Evolutionary conservation across 2,797 vertebrate species (phyloP), one percentile per base, ranked within the genome.

Genomic region (Kryptopterus vitreolus): DNA sequence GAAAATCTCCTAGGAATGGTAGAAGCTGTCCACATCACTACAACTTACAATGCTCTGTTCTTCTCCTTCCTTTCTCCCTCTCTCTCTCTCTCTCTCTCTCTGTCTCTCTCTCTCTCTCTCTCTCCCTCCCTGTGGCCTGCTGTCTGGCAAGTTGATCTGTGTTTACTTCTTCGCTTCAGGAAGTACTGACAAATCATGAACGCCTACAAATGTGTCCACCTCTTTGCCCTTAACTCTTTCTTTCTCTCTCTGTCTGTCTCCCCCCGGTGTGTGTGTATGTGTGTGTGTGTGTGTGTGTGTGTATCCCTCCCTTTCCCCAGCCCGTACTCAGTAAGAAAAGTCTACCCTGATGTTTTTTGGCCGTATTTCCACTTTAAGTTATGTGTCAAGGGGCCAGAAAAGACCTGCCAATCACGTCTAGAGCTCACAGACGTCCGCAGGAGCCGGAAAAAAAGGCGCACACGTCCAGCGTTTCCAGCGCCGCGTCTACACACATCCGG

Each of bases 341-440:
- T 86, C 91, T 87, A 87, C 88, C 87, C 83, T 82, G 86, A 88
- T 85, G 88, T 75, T 81, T 81, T 89, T 90, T 84, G 13, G 63
- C 24, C 88, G 85, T 87, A 90, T 89, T 90, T 88, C 83, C 84
- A 85, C 77, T 63, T 78, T 84, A 85, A 78, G 69, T 83, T 83
- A 48, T 73, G 78, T 87, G 88, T 89, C 88, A 88, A 83, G 62
- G 55, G 84, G 85, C 85, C 79, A 87, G 87, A 90, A 89, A 87
- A 76, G 82, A 86, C 76, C 85, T 89, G 90, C 86, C 90, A 89
- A 77, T 91, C 90, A 89, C 84, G 16, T n/a, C 26, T 58, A 33
- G 80, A 80, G 80, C 55, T 83, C 85, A 87, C 73, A n/a, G n/a
- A 83, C 80, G 77, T 81, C 78, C 74, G 73, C 29, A 48, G 33